Evolutionary conservation across 2,797 vertebrate genomes (phyloP).

Genomic region (Darevskia mixta): DNA sequence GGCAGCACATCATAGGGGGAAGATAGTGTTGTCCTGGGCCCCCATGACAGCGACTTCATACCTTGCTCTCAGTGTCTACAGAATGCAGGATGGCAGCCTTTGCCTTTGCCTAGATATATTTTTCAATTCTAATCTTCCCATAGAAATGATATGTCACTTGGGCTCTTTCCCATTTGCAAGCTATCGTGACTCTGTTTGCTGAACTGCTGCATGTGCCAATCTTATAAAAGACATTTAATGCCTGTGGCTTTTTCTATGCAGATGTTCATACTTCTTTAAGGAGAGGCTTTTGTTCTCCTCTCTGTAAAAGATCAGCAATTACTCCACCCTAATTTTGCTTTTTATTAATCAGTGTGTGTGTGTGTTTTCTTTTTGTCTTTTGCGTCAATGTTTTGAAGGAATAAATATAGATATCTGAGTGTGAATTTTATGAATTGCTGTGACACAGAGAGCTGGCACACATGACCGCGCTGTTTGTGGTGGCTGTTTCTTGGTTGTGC

Average conservation of each 20-base stretch:
- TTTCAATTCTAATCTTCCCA: too few relatives aligned
- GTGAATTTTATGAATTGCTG: background rate
- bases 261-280: slow-evolving; percentile 32
- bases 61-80: background rate
- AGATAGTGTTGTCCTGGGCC: background rate
- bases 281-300: slow-evolving; percentile 51
- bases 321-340: slow-evolving; percentile 37
- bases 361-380: background rate
- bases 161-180: background rate
- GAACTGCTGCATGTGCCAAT: background rate
- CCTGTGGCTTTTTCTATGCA: slow-evolving; percentile 15
- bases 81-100: background rate
- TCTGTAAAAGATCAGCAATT: slow-evolving; percentile 27
- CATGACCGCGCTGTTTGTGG: background rate
- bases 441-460: background rate
- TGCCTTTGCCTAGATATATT: background rate
- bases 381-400: background rate
- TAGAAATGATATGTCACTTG: background rate
- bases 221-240: slow-evolving; percentile 16
- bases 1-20: background rate
- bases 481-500: background rate
- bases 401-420: background rate
- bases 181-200: background rate
- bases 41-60: background rate
- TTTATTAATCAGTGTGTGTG: background rate